A percentile compares a stretch with the other conserved stretches of the same genome.
Conservation (phyloP, 2,888 invertebrate genomes). For the Agrochola lychnidis region DNA sequence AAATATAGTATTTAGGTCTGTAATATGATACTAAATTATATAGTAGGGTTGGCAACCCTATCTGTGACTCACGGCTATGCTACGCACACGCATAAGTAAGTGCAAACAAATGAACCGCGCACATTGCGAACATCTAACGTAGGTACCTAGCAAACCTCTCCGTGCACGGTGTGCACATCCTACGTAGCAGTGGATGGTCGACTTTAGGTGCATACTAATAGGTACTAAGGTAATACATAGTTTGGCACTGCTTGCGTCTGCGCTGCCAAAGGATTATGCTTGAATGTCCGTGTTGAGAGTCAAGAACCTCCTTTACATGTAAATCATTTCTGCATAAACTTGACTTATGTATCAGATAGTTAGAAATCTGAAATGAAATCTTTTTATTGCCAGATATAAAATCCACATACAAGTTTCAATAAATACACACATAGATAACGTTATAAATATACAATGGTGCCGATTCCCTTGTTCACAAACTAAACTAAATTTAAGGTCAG, state of each 20-base stretch:
- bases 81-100: neutral
- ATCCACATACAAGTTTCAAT: too few species aligned
- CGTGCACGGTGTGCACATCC: too few species aligned
- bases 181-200: neutral
- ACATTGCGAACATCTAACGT: neutral
- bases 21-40: too few species aligned
- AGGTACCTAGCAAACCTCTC: neutral
- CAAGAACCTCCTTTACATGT: conserved; percentile 36
- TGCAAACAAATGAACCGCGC: neutral
- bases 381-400: too few species aligned
- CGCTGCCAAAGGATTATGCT: conserved; percentile 33
- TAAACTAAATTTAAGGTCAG: too few species aligned
- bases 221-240: conserved; percentile 1
- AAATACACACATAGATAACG: too few species aligned
- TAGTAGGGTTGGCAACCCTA: too few species aligned
- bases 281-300: conserved; percentile 38
- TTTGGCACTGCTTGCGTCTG: conserved; percentile 40
- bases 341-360: too few species aligned
- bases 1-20: too few species aligned
- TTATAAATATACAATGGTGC: too few species aligned
- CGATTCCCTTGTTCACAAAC: too few species aligned
- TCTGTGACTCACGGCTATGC: neutral
- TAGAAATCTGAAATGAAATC: too few species aligned
- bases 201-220: neutral
- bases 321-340: conserved; percentile 23